Evolutionary conservation across 1,140 invertebrate genomes (phyloP).

Genomic region (Saccostrea glomerata): DNA sequence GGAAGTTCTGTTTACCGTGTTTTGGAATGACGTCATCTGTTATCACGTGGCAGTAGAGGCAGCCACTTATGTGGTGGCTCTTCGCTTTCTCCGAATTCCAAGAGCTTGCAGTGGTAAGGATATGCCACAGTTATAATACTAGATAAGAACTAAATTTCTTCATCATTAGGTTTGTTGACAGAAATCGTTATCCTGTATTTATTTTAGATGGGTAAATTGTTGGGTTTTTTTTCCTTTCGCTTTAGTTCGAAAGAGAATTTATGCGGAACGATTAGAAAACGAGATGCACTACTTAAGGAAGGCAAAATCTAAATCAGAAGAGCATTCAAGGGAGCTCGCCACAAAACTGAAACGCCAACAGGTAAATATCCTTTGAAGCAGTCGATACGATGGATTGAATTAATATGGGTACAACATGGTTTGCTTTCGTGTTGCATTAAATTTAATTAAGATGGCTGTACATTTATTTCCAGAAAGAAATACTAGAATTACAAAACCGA

Average conservation of each 20-base stretch:
- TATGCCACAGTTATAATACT: background rate
- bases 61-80: conserved; percentile 47
- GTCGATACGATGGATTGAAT: no score
- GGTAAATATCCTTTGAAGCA: background rate
- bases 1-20: conserved; percentile 56
- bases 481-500: conserved; percentile 22
- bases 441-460: background rate
- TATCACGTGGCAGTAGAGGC: conserved; percentile 52
- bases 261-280: conserved; percentile 51
- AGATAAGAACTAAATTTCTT: no score
- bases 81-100: conserved; percentile 47
- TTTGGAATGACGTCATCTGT: conserved; percentile 54
- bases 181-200: no score
- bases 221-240: background rate
- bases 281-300: conserved; percentile 54
- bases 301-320: conserved; percentile 51
- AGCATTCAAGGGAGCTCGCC: conserved; percentile 42
- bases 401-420: no score
- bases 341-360: conserved; percentile 46
- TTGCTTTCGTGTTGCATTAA: background rate
- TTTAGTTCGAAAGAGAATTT: conserved; percentile 51
- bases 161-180: no score
- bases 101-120: conserved; percentile 55
- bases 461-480: conserved; percentile 35
- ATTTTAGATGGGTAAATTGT: background rate